Percentiles rank a stretch among this genome's conserved stretches.
Evolutionary conservation across 1,140 invertebrate genomes (phyloP).

Genomic region (Euwallacea similis): DNA sequence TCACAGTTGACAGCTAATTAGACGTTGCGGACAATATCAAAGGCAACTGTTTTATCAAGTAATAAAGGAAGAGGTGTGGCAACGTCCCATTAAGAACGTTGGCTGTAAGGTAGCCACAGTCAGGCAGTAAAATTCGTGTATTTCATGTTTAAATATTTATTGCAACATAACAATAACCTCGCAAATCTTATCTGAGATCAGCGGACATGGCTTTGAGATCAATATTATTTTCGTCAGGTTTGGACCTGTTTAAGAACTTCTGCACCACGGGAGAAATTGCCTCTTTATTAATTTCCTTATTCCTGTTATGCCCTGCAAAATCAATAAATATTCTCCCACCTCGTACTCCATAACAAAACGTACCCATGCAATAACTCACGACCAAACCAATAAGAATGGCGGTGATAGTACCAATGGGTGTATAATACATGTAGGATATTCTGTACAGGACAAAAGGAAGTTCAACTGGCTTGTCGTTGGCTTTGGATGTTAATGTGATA

Average conservation of each 20-base stretch:
- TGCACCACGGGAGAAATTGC: conserved; percentile 6
- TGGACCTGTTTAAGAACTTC: background rate
- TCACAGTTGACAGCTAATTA: too few relatives aligned
- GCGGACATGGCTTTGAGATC: background rate
- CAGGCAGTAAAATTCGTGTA: too few relatives aligned
- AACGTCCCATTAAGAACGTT: too few relatives aligned
- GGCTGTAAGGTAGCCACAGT: too few relatives aligned
- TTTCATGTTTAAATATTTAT: too few relatives aligned
- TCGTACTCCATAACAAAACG: background rate
- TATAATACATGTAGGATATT: conserved; percentile 50
- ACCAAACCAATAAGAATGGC: conserved; percentile 44
- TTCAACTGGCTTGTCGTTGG: conserved; percentile 10
- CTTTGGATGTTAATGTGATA: conserved; percentile 13
- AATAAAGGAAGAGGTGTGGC: too few relatives aligned
- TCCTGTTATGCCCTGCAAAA: conserved; percentile 10
- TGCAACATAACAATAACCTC: too few relatives aligned
- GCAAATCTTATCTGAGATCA: background rate
- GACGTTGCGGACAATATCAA: too few relatives aligned
- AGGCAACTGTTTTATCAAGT: too few relatives aligned
- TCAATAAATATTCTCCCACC: background rate
- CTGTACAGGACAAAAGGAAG: conserved; percentile 42
- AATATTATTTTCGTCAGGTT: background rate
- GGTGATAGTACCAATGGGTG: conserved; percentile 42
- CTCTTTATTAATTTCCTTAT: background rate
- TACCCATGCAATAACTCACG: conserved; percentile 50